phyloP scores from a whole-genome alignment of 2,888 invertebrate genomes.

The Muschampia plurimacula region DNA sequence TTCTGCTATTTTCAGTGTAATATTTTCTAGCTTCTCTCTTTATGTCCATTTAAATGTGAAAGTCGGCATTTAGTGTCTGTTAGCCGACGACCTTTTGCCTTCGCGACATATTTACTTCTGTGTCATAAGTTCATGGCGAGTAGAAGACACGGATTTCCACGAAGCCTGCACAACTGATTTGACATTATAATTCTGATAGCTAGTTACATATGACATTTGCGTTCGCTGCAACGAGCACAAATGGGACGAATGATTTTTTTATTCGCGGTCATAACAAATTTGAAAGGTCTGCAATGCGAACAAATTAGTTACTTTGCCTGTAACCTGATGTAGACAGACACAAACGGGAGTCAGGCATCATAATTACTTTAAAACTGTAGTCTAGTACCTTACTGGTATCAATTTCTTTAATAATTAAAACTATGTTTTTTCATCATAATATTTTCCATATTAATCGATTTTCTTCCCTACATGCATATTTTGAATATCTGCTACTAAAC shows the following conservation, averaged over 20 bases:
- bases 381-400: too few relatives aligned
- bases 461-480: too few relatives aligned
- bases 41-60: slow-evolving; percentile 18
- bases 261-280: slow-evolving; percentile 15
- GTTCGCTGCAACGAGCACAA: slow-evolving; percentile 16
- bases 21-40: slow-evolving; percentile 14
- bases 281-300: background rate
- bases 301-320: background rate
- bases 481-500: too few relatives aligned
- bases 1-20: slow-evolving; percentile 21
- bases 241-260: slow-evolving; percentile 24
- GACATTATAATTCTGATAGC: slow-evolving; percentile 35
- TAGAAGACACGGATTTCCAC: slow-evolving; percentile 24
- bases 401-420: too few relatives aligned
- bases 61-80: slow-evolving; percentile 27
- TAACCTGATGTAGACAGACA: background rate
- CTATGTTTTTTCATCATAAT: too few relatives aligned
- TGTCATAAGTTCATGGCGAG: slow-evolving; percentile 30
- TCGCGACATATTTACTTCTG: slow-evolving; percentile 24
- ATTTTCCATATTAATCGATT: too few relatives aligned
- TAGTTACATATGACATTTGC: slow-evolving; percentile 19
- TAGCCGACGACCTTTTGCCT: slow-evolving; percentile 28
- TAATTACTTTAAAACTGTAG: too few relatives aligned
- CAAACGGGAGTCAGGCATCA: too few relatives aligned
- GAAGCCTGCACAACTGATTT: slow-evolving; percentile 25